Percentiles rank a stretch among this genome's conserved stretches.
Evolutionary conservation across 2,888 invertebrate species (phyloP).

Genomic region (Ophion slaviceki): DNA sequence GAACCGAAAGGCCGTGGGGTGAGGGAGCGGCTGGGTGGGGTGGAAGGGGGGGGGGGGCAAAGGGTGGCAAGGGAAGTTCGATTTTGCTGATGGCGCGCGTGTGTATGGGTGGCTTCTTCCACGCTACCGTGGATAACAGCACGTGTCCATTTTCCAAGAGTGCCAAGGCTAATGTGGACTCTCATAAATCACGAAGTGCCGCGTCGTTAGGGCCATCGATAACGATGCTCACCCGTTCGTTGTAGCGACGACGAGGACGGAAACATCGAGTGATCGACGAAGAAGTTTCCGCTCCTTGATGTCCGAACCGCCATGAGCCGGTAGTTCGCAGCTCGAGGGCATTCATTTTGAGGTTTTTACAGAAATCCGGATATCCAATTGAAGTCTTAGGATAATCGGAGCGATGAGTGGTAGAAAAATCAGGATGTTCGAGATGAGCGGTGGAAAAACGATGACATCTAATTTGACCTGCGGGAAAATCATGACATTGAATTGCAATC

Average conservation of each 20-base stretch:
- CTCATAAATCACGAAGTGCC: conserved; percentile 76
- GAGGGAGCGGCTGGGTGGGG: not conserved
- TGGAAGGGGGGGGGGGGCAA: not conserved
- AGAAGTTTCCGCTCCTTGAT: conserved; percentile 29
- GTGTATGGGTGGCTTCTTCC: conserved; percentile 10
- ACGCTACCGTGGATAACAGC: conserved; percentile 27
- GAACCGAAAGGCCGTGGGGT: not conserved
- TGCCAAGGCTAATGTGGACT: conserved; percentile 48
- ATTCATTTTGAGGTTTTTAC: not conserved
- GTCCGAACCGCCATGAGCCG: not conserved
- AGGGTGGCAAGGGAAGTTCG: conserved; percentile 2
- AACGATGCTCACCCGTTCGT: conserved; percentile 73
- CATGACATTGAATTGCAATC: too few relatives aligned
- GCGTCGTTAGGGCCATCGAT: conserved; percentile 76
- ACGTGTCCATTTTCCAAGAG: conserved; percentile 65
- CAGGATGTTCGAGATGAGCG: too few relatives aligned
- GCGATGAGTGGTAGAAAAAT: too few relatives aligned
- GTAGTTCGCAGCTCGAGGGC: not conserved
- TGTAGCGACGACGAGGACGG: conserved; percentile 39
- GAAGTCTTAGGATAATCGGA: too few relatives aligned
- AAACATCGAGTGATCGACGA: conserved; percentile 19
- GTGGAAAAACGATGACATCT: too few relatives aligned
- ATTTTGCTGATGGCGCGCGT: conserved; percentile 6
- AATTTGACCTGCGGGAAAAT: too few relatives aligned
- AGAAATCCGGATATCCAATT: too few relatives aligned